Evolutionary conservation across 1,140 invertebrate species (phyloP).

Genomic region (Cydia fagiglandana): DNA sequence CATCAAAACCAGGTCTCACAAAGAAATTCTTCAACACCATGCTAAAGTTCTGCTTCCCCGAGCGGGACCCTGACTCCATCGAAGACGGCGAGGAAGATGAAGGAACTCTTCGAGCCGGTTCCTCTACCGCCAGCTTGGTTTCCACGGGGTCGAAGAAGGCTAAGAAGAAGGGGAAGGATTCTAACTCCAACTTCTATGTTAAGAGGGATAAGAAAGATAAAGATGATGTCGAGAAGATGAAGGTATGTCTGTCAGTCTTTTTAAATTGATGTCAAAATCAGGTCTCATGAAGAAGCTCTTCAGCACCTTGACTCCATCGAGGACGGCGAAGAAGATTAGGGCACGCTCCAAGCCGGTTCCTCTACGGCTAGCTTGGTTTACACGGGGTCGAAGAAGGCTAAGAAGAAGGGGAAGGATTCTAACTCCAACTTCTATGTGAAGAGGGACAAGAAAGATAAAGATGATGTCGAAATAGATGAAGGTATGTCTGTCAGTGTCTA

Average conservation of each 20-base stretch:
- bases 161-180: constrained; percentile 81
- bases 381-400: constrained; percentile 68
- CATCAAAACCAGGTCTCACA: constrained; percentile 84
- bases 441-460: constrained; percentile 91
- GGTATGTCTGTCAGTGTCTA: constrained; percentile 66
- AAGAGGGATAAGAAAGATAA: constrained; percentile 91
- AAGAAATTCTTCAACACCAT: constrained; percentile 99
- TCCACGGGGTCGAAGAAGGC: constrained; percentile 72
- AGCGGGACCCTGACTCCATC: constrained; percentile 91
- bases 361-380: constrained; percentile 62
- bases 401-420: constrained; percentile 82
- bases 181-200: constrained; percentile 94
- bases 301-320: constrained; percentile 91
- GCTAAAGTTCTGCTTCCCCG: constrained; percentile 99
- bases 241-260: constrained; percentile 77
- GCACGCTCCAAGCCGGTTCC: constrained; percentile 75
- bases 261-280: constrained; percentile 51
- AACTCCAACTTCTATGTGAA: constrained; percentile 94
- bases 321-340: constrained; percentile 83
- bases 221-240: constrained; percentile 99
- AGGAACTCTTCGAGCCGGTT: constrained; percentile 75
- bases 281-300: constrained; percentile 98
- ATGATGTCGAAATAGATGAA: constrained; percentile 99
- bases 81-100: constrained; percentile 85
- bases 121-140: constrained; percentile 56